Conservation (phyloP, 2,888 invertebrate species). For the Chouioia cunea region DNA sequence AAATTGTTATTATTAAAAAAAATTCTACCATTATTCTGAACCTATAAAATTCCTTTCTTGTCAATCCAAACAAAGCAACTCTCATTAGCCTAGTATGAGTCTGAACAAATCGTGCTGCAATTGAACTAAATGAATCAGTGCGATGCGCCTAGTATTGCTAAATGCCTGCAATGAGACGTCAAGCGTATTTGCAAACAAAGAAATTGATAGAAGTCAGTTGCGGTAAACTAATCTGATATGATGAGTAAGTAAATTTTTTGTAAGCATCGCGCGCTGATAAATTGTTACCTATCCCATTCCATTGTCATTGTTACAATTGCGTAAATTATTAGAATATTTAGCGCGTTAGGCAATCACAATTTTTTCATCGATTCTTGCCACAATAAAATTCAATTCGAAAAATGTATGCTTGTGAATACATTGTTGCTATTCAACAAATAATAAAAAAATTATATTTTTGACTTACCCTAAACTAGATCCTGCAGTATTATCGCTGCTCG, state of each 20-base stretch:
- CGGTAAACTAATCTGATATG: too few species aligned
- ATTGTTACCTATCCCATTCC: too few species aligned
- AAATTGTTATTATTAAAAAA: background rate
- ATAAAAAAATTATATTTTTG: background rate
- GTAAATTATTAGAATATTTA: too few species aligned
- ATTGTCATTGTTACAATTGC: too few species aligned
- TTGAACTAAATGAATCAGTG: conserved; percentile 28
- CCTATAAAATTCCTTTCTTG: background rate
- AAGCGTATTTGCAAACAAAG: conserved; percentile 1
- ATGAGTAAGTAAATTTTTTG: background rate
- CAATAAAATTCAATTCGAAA: too few species aligned
- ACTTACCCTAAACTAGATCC: conserved; percentile 57
- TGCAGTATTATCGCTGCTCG: conserved; percentile 48
- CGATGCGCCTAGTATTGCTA: conserved; percentile 13
- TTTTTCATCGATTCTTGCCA: too few species aligned
- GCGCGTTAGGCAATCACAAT: too few species aligned
- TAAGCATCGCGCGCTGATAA: background rate
- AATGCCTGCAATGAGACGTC: conserved; percentile 33
- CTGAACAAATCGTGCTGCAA: conserved; percentile 19
- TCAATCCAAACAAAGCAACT: background rate
- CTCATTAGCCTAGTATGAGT: background rate
- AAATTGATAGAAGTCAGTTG: conserved; percentile 11
- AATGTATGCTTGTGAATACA: too few species aligned
- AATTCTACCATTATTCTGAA: too few species aligned
- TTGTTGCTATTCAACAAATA: too few species aligned